Evolutionary conservation across 2,113 vertebrate species (phyloP), one percentile per base, ranked within the genome.

Genomic region (Syngnathus typhle): DNA sequence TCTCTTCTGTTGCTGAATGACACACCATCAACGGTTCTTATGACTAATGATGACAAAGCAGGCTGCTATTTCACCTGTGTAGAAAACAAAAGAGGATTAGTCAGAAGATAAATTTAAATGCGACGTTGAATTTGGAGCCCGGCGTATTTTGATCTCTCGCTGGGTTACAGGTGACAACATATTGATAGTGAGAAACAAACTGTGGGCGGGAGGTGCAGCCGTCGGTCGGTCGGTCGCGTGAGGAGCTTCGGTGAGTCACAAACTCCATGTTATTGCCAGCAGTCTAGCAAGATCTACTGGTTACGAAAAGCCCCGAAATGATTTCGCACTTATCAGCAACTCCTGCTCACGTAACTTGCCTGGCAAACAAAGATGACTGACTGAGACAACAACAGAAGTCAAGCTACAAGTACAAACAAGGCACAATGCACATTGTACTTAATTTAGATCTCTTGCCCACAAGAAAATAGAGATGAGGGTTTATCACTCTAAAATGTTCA

Each of bases 221-320:
- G n/a, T n/a, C 2, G 27, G 27, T 32, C 27, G 27, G 27, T 27
- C 27, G 51, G 79, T 72, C 71, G 62, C 67, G 44, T 54, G 36
- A 74, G 11, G 41, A 4, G 68, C 77, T 80, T 67, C 74, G 70
- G 71, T 77, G 82, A 85, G 78, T 73, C 77, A 82, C 73, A 87
- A 88, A 87, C 76, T 85, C 69, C 75, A 55, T 80, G 80, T 86
- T 85, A 79, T 73, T 76, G 71, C 70, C 70, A 56, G 72, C 72
- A 52, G 38, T 56, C 69, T 54, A 74, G 71, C 81, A 72, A 75
- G 65, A 86, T 81, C 74, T 82, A 71, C 84, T 77, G 51, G 78
- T 80, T 81, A 55, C 68, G 23, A 78, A 36, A n/a, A 71, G 46
- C 38, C 43, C 19, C n/a, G 52, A 54, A 61, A 65, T 75, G 43